phyloP scores from a whole-genome alignment of 2,888 invertebrate species.

The Beris morrisii region DNA sequence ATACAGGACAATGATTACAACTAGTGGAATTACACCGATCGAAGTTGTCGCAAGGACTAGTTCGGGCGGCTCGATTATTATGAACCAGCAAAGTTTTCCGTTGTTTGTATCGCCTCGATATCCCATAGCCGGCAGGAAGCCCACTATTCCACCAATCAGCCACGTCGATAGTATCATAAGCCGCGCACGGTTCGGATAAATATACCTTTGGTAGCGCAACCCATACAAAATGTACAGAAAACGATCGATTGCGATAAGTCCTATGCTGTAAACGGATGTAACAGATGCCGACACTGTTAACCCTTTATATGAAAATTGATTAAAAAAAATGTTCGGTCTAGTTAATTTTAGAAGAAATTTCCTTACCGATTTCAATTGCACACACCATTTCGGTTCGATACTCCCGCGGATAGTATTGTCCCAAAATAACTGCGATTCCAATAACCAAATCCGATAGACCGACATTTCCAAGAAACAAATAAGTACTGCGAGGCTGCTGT shows the following conservation, averaged over 20 bases:
- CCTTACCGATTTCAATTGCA: conserved; percentile 54
- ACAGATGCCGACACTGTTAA: conserved; percentile 66
- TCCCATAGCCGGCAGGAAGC: conserved; percentile 64
- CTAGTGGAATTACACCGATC: conserved; percentile 60
- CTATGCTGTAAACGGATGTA: conserved; percentile 66
- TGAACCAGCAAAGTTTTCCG: conserved; percentile 63
- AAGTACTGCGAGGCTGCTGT: conserved; percentile 65
- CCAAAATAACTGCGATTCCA: conserved; percentile 63
- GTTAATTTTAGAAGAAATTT: no score
- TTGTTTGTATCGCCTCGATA: conserved; percentile 60
- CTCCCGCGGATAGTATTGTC: conserved; percentile 55
- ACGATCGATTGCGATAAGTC: conserved; percentile 65
- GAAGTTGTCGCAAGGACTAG: conserved; percentile 61
- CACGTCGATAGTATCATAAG: conserved; percentile 61
- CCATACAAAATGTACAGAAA: conserved; percentile 68
- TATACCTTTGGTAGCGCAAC: conserved; percentile 64
- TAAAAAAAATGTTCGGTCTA: neutral
- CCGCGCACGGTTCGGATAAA: conserved; percentile 62
- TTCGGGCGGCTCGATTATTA: conserved; percentile 60
- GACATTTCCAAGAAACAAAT: conserved; percentile 67
- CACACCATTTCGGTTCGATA: conserved; percentile 54
- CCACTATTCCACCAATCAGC: conserved; percentile 62
- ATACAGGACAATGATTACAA: conserved; percentile 59
- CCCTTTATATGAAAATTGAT: conserved; percentile 52
- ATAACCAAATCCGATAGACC: conserved; percentile 67